These are phyloP conservation scores for Congeria kusceri DNA, from an alignment of 2,888 invertebrate species.

Conservation along the genomic window DNA sequence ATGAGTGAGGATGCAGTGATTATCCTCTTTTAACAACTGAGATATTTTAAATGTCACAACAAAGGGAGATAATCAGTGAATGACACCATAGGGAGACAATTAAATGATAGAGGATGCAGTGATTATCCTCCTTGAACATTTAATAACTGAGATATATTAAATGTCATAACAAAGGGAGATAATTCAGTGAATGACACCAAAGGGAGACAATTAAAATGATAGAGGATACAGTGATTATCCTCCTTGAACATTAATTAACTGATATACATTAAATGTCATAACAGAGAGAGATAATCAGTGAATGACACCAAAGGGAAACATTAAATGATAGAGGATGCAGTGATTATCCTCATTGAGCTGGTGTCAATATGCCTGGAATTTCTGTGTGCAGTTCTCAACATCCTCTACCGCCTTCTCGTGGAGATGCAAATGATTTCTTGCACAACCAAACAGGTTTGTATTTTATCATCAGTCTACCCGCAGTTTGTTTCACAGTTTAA, in stretches of 20 bases:
- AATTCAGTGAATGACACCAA: conserved; percentile 19
- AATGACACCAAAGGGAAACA: background rate
- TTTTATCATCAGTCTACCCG: no score
- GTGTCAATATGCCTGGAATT: conserved; percentile 47
- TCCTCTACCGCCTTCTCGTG: conserved; percentile 42
- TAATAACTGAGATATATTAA: no score
- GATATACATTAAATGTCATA: no score
- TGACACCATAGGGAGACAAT: conserved; percentile 9
- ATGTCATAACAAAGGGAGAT: conserved; percentile 20
- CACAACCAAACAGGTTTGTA: conserved; percentile 39
- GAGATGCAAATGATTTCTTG: conserved; percentile 50
- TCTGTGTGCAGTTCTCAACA: conserved; percentile 40
- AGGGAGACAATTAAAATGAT: conserved; percentile 19
- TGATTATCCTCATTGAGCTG: conserved; percentile 41
- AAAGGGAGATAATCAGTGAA: background rate
- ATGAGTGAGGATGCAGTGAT: no score
- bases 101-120: no score
- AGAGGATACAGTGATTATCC: no score
- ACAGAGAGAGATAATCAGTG: no score
- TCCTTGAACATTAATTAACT: no score
- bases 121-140: no score
- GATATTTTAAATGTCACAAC: no score
- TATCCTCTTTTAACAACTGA: no score
- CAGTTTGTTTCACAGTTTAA: no score
- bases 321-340: conserved; percentile 54